Conservation (phyloP, 1,140 invertebrate genomes). For the Drosophila lowei region DNA sequence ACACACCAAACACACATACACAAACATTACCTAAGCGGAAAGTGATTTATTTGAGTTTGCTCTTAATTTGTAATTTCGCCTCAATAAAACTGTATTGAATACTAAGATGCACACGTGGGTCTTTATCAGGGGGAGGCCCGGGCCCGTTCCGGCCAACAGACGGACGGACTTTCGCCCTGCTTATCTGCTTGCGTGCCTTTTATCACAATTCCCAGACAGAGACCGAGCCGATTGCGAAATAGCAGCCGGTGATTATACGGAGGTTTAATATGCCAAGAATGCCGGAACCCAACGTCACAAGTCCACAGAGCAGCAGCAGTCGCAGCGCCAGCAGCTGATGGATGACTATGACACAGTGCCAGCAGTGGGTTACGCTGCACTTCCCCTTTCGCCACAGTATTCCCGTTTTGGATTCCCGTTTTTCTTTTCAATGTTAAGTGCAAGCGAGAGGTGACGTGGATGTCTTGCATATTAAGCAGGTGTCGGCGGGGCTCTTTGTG, state of each 20-base stretch:
- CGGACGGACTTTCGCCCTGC: constrained; percentile 34
- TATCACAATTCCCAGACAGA: too few relatives aligned
- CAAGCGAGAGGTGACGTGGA: constrained; percentile 45
- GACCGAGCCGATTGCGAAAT: too few relatives aligned
- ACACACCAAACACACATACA: neutral
- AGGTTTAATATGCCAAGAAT: too few relatives aligned
- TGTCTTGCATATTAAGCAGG: constrained; percentile 29
- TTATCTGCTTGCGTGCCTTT: too few relatives aligned
- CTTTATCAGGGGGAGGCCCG: constrained; percentile 26
- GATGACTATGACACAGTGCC: too few relatives aligned
- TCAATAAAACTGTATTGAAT: constrained; percentile 65
- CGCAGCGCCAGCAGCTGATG: too few relatives aligned
- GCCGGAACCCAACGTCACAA: too few relatives aligned
- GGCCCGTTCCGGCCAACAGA: neutral
- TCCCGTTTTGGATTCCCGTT: constrained; percentile 22
- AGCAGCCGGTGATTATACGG: too few relatives aligned
- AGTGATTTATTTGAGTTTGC: constrained; percentile 40
- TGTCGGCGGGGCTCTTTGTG: constrained; percentile 4
- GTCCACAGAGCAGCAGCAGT: too few relatives aligned
- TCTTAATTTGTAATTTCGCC: constrained; percentile 35
- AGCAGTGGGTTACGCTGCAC: too few relatives aligned
- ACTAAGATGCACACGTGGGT: constrained; percentile 48
- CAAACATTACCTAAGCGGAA: constrained; percentile 47
- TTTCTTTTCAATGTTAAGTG: constrained; percentile 45
- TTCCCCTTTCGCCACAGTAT: neutral